phyloP scores from a whole-genome alignment of 1,140 invertebrate genomes.

The Telenomus remus region DNA sequence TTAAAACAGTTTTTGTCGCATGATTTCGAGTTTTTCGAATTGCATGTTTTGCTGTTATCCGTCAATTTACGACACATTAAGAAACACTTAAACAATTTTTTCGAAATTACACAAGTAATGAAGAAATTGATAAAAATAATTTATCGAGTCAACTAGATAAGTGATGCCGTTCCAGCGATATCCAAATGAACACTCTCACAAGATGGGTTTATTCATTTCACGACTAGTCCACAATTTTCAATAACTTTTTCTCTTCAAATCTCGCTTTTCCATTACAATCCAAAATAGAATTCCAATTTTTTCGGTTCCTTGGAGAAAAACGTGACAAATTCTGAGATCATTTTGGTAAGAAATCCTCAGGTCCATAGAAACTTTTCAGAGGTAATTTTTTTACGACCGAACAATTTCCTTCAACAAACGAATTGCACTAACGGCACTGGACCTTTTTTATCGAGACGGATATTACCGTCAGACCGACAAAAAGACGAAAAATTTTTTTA shows the following conservation, averaged over 20 bases:
- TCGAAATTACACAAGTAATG: too few species aligned
- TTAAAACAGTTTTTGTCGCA: too few species aligned
- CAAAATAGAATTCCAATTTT: too few species aligned
- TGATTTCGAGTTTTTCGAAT: too few species aligned
- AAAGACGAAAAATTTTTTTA: conserved; percentile 29
- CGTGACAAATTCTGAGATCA: not conserved
- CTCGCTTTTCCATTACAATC: too few species aligned
- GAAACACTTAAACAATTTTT: too few species aligned
- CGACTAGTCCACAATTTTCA: not conserved
- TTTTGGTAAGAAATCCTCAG: conserved; percentile 11
- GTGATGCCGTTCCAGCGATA: not conserved
- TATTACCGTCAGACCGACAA: conserved; percentile 15
- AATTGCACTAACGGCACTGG: conserved; percentile 21
- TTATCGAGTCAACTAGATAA: not conserved
- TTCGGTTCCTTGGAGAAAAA: conserved; percentile 14
- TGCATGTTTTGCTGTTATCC: too few species aligned
- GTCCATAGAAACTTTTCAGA: conserved; percentile 17
- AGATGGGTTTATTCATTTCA: conserved; percentile 1
- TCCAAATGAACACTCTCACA: not conserved
- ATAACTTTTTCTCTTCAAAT: not conserved
- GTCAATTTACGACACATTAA: too few species aligned
- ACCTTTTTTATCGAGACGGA: conserved; percentile 35
- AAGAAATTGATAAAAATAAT: not conserved
- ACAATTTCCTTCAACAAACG: conserved; percentile 31
- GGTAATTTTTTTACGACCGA: conserved; percentile 26